phyloP scores from a whole-genome alignment of 2,797 vertebrate genomes.

The Manis crassicaudata region DNA sequence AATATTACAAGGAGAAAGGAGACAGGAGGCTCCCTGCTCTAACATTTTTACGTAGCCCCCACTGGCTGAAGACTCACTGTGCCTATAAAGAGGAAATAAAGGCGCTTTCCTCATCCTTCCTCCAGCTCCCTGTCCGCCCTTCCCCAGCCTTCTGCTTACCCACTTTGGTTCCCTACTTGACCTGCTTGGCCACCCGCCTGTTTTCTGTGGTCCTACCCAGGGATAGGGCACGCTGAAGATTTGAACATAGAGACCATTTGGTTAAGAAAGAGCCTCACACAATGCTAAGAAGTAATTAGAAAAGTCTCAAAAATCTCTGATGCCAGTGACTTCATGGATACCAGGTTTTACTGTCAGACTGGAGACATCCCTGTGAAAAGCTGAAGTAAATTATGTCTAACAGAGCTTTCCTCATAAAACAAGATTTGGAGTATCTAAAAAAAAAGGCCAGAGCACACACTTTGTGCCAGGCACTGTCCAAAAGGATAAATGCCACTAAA shows the following conservation, averaged over 20 bases:
- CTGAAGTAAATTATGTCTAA: not conserved
- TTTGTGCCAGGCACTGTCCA: not conserved
- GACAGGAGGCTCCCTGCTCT: not conserved
- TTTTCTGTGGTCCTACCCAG: not conserved
- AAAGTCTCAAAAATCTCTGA: not conserved
- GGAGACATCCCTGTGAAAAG: not conserved
- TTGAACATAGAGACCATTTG: not conserved
- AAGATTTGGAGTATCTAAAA: not conserved
- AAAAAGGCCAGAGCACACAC: not conserved
- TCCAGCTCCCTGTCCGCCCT: not conserved
- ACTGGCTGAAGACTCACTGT: not conserved
- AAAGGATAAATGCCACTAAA: not conserved
- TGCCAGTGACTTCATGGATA: not conserved
- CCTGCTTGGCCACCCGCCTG: not conserved
- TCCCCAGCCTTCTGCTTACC: not conserved
- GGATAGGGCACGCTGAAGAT: not conserved
- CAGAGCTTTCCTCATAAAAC: not conserved
- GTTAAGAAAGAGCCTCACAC: not conserved
- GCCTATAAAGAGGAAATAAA: not conserved
- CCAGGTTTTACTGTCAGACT: not conserved
- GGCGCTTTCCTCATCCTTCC: not conserved
- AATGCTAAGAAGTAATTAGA: not conserved
- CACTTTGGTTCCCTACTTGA: not conserved
- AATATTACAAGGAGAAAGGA: not conserved
- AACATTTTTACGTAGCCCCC: not conserved